Conservation (phyloP, 2,113 vertebrate species). For the Platichthys stellatus region DNA sequence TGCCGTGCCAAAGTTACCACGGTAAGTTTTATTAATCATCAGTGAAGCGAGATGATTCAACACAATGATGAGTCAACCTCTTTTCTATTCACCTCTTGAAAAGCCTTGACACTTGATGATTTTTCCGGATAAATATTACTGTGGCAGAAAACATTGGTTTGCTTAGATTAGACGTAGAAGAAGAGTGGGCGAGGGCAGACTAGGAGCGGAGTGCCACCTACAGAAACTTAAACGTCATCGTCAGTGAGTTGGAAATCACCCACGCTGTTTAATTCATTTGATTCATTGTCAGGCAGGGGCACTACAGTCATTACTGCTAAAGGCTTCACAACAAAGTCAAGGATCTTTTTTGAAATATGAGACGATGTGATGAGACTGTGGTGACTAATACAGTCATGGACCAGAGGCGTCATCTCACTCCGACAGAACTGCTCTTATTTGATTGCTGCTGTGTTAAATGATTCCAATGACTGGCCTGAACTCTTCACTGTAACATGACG, state of each 20-base stretch:
- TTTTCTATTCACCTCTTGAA: background rate
- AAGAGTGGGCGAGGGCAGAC: background rate
- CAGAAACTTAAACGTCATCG: slow-evolving; percentile 42
- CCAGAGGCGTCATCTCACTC: background rate
- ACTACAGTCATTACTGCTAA: no score
- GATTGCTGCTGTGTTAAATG: background rate
- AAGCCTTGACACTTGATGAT: background rate
- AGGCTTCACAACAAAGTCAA: background rate
- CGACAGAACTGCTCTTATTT: background rate
- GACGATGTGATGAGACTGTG: background rate
- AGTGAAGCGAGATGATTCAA: slow-evolving; percentile 29
- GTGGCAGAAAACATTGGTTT: background rate
- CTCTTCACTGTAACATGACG: background rate
- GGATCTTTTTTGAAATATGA: background rate
- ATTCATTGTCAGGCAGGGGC: background rate
- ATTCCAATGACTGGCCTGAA: background rate
- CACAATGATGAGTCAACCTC: slow-evolving; percentile 2
- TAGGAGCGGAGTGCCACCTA: slow-evolving; percentile 25
- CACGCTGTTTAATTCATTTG: slow-evolving; percentile 30
- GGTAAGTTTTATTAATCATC: background rate
- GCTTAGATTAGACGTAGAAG: background rate
- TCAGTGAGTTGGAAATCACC: slow-evolving; percentile 10
- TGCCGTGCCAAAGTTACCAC: background rate
- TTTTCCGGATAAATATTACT: background rate
- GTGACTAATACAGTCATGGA: background rate